Percentiles rank a stretch among this genome's conserved stretches.
Evolutionary conservation across 1,140 invertebrate species (phyloP).

Genomic region (Diprion similis): DNA sequence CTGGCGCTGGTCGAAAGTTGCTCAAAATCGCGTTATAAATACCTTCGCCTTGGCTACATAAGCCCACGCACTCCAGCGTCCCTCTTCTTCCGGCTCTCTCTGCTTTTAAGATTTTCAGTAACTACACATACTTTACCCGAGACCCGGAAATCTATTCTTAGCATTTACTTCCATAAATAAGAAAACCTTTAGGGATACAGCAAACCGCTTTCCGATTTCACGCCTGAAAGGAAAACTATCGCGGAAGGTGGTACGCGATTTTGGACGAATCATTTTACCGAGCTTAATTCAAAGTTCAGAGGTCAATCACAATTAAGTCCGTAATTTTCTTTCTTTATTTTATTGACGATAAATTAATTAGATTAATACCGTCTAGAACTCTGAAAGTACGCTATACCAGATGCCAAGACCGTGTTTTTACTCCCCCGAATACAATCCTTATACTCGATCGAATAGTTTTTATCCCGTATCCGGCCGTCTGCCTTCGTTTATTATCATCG

Average conservation of each 20-base stretch:
- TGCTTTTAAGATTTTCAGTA: background rate
- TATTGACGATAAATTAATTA: too few species aligned
- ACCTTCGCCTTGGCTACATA: constrained; percentile 7
- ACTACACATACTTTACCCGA: background rate
- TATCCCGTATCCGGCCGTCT: too few species aligned
- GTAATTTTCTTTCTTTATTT: background rate
- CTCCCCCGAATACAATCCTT: too few species aligned
- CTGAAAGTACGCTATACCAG: too few species aligned
- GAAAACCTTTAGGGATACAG: background rate
- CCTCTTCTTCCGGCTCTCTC: background rate
- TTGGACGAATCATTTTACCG: too few species aligned
- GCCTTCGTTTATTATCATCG: too few species aligned
- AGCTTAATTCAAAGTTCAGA: background rate
- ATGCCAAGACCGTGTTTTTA: too few species aligned
- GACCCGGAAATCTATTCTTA: constrained; percentile 13
- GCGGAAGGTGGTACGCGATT: too few species aligned
- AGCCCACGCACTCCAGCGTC: constrained; percentile 5
- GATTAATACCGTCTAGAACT: too few species aligned
- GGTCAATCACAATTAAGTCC: background rate
- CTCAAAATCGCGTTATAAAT: constrained; percentile 12
- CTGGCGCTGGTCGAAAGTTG: constrained; percentile 8
- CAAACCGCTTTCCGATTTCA: too few species aligned
- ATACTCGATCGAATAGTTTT: too few species aligned
- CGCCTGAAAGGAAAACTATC: too few species aligned
- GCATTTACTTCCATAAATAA: constrained; percentile 10